Evolutionary conservation across 2,888 invertebrate species (phyloP), one percentile per base, ranked within the genome.

Genomic region (Bellardia pandia): DNA sequence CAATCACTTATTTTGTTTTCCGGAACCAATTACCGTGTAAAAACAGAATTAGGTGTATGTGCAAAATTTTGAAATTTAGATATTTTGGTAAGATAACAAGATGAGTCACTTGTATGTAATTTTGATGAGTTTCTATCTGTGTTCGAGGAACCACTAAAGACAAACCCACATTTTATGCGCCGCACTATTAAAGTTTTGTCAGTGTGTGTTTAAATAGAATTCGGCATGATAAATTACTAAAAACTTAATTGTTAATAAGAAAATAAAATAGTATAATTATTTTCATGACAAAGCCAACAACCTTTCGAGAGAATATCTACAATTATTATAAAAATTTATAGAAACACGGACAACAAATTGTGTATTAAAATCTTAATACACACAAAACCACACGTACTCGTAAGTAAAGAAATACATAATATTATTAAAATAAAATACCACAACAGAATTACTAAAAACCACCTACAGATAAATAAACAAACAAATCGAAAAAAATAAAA

Each of bases 261-360:
- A 62, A 71, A 53, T 14, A 68, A 62, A 69, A 62, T 53, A 45
- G 13, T 74, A 74, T 66, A 80, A 72, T 72, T 77, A 42, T 66
- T 72, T 77, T 76, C 40, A 56, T 77, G 76, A 77, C 77, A 78
- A 85, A 56, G 85, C 71, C 85, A 85, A 85, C 72, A 85, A 81
- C 80, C 85, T 80, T 72, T 80, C 13, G 6, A 45, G 13, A 62
- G 53, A 64, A 33, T 23, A 2, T 23, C 11, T 53, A 37, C 37
- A 71, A n/a, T 53, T 11, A 11, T 48, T 68, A 13, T 13, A 7
- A 56, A 56, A 53, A 42, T 33, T 6, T 72, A 42, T 23, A 23
- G 23, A 75, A 16, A 11, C 33, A 42, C 5, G 1, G 3, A 53
- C 45, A 53, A 23, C 16, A 23, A 40, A 51, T n/a, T 40, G 7